Conservation (phyloP, 2,113 vertebrate genomes). For the Grammomys dolichurus region DNA sequence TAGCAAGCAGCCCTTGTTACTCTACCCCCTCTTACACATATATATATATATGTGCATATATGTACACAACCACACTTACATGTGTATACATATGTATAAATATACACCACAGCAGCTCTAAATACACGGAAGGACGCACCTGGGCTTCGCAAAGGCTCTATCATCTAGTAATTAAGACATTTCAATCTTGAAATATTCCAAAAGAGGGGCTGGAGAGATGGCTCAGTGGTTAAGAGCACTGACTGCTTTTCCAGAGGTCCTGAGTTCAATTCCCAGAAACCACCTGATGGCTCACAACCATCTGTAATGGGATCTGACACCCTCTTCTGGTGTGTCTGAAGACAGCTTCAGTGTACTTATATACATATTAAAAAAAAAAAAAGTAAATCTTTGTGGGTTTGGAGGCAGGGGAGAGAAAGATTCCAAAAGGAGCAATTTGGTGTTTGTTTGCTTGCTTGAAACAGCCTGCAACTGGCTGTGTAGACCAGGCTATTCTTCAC, state of each 20-base stretch:
- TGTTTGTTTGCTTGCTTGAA: background rate
- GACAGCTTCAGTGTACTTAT: too few relatives aligned
- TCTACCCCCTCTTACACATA: too few relatives aligned
- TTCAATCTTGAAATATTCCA: conserved; percentile 64
- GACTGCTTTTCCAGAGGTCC: too few relatives aligned
- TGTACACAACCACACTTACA: background rate
- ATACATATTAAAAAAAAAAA: too few relatives aligned
- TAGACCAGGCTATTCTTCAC: background rate
- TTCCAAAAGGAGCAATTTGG: conserved; percentile 66
- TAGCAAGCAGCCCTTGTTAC: background rate
- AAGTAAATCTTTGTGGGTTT: too few relatives aligned
- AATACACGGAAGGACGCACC: background rate
- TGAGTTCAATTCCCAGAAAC: too few relatives aligned
- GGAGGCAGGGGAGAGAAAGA: conserved; percentile 11
- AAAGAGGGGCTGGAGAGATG: conserved; percentile 35
- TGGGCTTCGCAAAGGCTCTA: conserved; percentile 70
- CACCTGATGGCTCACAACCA: too few relatives aligned
- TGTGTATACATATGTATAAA: background rate
- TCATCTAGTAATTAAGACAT: conserved; percentile 61
- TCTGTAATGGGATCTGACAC: too few relatives aligned
- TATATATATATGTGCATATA: background rate
- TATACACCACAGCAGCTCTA: background rate
- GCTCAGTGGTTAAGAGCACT: too few relatives aligned
- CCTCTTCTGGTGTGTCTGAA: too few relatives aligned
- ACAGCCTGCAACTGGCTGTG: background rate